phyloP scores from a whole-genome alignment of 2,113 vertebrate genomes.

The Laterallus jamaicensis region DNA sequence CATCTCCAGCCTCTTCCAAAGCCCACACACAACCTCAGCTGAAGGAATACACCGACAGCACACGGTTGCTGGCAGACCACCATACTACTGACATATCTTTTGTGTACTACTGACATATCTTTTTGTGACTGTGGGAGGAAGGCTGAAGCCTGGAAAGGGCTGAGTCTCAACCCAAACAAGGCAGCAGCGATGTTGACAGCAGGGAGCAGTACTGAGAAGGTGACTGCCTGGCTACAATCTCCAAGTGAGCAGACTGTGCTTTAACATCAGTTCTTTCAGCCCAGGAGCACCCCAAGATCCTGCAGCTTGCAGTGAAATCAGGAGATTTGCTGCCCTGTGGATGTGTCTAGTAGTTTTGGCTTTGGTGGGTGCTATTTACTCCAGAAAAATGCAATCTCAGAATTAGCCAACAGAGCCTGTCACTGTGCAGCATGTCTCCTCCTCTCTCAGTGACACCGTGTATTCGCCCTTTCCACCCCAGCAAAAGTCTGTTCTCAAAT shows the following conservation, averaged over 20 bases:
- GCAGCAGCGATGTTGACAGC: background rate
- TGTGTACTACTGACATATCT: background rate
- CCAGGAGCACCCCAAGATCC: background rate
- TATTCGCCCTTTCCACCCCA: background rate
- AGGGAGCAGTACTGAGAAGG: background rate
- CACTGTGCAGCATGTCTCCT: rapidly evolving
- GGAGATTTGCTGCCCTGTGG: background rate
- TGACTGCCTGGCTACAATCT: background rate
- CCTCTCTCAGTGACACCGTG: background rate
- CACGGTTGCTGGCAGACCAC: rapidly evolving
- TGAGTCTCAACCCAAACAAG: background rate
- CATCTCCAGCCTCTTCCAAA: background rate
- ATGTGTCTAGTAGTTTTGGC: background rate
- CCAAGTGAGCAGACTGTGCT: background rate
- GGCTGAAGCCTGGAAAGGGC: background rate
- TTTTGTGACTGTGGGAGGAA: background rate
- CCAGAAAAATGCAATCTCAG: background rate
- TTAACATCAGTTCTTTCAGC: background rate
- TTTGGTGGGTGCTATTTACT: background rate
- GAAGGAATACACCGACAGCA: background rate
- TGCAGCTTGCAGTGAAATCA: background rate
- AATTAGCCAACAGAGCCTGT: background rate
- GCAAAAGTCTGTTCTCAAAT: background rate
- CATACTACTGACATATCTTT: background rate
- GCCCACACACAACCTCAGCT: background rate